Conservation (phyloP, 1,140 invertebrate genomes). For the Lutraria rhynchaena region DNA sequence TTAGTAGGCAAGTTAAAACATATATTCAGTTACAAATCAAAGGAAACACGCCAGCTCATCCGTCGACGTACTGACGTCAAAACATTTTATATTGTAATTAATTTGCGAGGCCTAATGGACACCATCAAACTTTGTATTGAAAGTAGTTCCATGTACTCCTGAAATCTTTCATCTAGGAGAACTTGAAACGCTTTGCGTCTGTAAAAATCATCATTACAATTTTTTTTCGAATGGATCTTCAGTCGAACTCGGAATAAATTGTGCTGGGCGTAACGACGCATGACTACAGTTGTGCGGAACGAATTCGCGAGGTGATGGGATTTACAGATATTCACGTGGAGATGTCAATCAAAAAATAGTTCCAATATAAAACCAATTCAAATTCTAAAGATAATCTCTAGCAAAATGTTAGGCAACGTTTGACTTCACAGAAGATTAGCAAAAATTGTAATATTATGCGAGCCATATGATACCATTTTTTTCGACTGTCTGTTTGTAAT, state of each 20-base stretch:
- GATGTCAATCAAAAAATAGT: slow-evolving; percentile 9
- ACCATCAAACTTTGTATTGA: not conserved
- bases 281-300: slow-evolving; percentile 44
- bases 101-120: too few species aligned
- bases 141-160: slow-evolving; percentile 9
- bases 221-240: slow-evolving; percentile 33
- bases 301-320: slow-evolving; percentile 7
- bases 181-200: slow-evolving; percentile 31
- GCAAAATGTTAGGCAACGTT: too few species aligned
- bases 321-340: slow-evolving; percentile 28
- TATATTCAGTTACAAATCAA: too few species aligned
- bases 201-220: slow-evolving; percentile 36
- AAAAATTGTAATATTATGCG: too few species aligned
- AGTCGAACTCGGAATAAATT: slow-evolving; percentile 3
- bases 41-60: too few species aligned
- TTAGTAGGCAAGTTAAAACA: too few species aligned
- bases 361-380: slow-evolving; percentile 26
- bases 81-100: too few species aligned
- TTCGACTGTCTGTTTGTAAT: too few species aligned
- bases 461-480: too few species aligned
- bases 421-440: too few species aligned
- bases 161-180: slow-evolving; percentile 32
- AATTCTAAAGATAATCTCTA: too few species aligned
- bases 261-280: slow-evolving; percentile 18
- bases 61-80: too few species aligned